A percentile compares a stretch with the other conserved stretches of the same genome.
Conservation (phyloP, 2,888 invertebrate species). For the Stictocephala bisonia region DNA sequence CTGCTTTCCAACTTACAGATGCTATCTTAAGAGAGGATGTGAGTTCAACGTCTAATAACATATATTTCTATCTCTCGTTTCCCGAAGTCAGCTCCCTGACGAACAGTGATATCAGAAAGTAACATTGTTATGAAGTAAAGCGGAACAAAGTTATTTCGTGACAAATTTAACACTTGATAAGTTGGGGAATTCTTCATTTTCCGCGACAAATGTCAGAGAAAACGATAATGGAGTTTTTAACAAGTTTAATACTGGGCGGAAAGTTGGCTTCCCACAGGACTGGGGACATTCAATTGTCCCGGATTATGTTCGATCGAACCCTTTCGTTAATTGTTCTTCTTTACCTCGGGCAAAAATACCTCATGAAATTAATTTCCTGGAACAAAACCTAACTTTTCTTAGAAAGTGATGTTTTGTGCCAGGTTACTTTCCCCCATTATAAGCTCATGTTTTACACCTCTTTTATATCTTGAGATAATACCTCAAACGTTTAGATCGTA, state of each 20-base stretch:
- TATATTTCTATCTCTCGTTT: too few species aligned
- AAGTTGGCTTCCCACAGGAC: neutral
- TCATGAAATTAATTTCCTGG: slow-evolving; percentile 26
- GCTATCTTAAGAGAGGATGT: too few species aligned
- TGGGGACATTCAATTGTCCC: slow-evolving; percentile 5
- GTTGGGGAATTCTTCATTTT: slow-evolving; percentile 28
- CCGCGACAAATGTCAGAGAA: slow-evolving; percentile 31
- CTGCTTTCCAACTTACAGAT: too few species aligned
- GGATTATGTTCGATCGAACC: neutral
- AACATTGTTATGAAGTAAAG: neutral
- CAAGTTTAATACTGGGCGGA: slow-evolving; percentile 6
- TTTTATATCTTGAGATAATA: too few species aligned
- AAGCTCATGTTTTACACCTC: too few species aligned
- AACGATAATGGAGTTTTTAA: slow-evolving; percentile 39
- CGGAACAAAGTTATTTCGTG: slow-evolving; percentile 15
- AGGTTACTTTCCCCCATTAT: too few species aligned
- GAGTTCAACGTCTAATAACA: too few species aligned
- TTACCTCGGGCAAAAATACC: neutral
- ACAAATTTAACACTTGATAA: slow-evolving; percentile 37
- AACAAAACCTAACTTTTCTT: slow-evolving; percentile 12
- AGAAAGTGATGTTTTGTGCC: too few species aligned
- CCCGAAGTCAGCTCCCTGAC: too few species aligned
- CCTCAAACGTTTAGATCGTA: too few species aligned
- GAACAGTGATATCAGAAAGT: too few species aligned
- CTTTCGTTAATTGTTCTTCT: slow-evolving; percentile 14